Base-by-base conservation (phyloP, 2,888 invertebrate species). In the Camponotus fellah region DNA sequence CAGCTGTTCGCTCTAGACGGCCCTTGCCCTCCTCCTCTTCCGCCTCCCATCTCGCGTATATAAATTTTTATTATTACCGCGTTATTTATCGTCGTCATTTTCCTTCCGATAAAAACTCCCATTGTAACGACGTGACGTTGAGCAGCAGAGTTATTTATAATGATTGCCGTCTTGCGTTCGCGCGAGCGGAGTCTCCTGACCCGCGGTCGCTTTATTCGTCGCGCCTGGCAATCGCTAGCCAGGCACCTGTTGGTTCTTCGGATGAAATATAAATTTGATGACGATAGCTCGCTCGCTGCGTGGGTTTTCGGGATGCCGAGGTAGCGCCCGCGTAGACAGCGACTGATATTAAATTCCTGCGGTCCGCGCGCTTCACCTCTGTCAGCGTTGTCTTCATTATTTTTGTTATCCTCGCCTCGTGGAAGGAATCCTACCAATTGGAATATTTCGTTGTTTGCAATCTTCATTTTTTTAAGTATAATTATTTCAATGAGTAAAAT, bases 51-150 rank as follows among this genome's bases (percentile, higher is more conserved):
- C 71, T 21, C 21, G 60, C 68, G 34, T 21, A 49, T 72, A 74
- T 37, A 49, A 53, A 40, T 87, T 89, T 89, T 89, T 89, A 89
- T 89, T 90, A 90, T 89, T 85, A 87, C 85, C 83, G 72, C 68
- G 87, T 92, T 92, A 93, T 92, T 93, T 91, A 93, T 91, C 88
- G 87, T 84, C 83, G 82, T 80, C 86, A 88, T 91, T 91, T 92
- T 87, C 86, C 86, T 87, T 72, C 88, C 88, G 90, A 92, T 91
- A 90, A 92, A 26, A 91, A 89, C 86, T 86, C 83, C 88, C 91
- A 91, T 91, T 92, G 91, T 91, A 87, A 77, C 71, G 60, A 65
- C 83, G 88, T 82, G 90, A 88, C 88, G 86, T 85, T 64, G 87
- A 84, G 56, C 85, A 84, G 87, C 86, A 89, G 85, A 87, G 91